phyloP scores from a whole-genome alignment of 92 coral and sea anemone genomes.

The Muricea muricata region DNA sequence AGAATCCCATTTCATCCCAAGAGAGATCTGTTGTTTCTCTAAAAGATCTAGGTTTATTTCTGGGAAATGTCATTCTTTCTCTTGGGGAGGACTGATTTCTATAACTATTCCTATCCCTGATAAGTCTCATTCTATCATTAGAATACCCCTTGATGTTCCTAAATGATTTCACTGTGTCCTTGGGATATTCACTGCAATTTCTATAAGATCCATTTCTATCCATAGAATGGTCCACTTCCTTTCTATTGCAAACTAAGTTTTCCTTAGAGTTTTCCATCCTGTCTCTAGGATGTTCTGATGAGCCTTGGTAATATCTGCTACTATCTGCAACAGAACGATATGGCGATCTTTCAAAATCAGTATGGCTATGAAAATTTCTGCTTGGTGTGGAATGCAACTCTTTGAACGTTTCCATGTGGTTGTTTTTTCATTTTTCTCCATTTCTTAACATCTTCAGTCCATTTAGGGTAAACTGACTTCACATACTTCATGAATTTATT shows the following conservation, averaged over 20 bases:
- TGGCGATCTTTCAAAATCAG: background rate
- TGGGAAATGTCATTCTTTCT: background rate
- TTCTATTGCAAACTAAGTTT: background rate
- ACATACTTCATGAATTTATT: conserved; percentile 83
- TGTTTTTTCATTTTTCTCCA: conserved; percentile 7
- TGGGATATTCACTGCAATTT: background rate
- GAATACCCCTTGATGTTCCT: background rate
- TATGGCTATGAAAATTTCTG: background rate
- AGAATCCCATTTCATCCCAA: conserved; percentile 11
- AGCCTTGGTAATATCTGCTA: background rate
- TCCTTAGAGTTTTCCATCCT: background rate
- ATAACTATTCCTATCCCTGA: no score
- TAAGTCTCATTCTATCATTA: background rate
- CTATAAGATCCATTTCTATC: background rate
- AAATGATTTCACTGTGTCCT: background rate
- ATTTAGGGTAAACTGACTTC: conserved; percentile 88
- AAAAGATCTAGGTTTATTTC: background rate
- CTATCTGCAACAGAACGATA: background rate
- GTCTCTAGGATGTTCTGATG: background rate
- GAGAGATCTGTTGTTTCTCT: background rate
- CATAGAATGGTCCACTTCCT: background rate
- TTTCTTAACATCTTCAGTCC: conserved; percentile 82
- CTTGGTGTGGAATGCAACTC: background rate
- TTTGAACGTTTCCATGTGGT: background rate
- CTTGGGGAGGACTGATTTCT: no score